Base-by-base conservation (phyloP, 2,113 vertebrate genomes). In the Synodontis membranacea region DNA sequence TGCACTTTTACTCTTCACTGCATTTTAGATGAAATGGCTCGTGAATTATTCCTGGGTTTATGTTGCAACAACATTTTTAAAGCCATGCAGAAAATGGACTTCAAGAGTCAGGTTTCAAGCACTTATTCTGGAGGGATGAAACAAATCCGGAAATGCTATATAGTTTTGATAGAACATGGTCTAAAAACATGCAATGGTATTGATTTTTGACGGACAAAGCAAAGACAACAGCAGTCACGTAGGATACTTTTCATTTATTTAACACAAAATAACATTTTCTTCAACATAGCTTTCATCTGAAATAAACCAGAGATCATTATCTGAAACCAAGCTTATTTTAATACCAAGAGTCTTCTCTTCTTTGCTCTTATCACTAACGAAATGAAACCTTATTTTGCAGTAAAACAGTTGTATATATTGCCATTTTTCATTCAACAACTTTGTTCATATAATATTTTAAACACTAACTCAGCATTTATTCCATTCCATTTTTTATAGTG, bases 41-140 rank as follows among this genome's bases (percentile, higher is more conserved):
- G 17, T 5, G 60, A 34, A 31, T 39, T n/a, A 46, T 8, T 44
- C 42, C 11, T 80, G 17, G n/a, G 31, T 31, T 70, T 44, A 31
- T 15, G 42, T 37, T 62, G 21, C 44, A 28, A 37, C 44, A 46
- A 4, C 15, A 5, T 85, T 50, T 60, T 39, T 39, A 15, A 72
- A 21, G 8, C 15, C 25, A 48, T 58, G 14, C 11, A 23, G 39
- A 58, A 74, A 56, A 31, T 39, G 31, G 19, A 31, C 15, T 52
- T 34, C 4, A 9, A 23, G 15, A 70, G 19, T 44, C 58, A 37
- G 44, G 42, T 50, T 66, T 68, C 34, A n/a, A 86, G 86, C 85
- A 86, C 85, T 86, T 86, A 75, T 81, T 58, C 80, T 74, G 85
- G 11, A 72, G 11, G 68, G 21, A 74, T 17, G 15, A 68, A 58